These are phyloP conservation scores for Rhopalosiphum nymphaeae DNA, from an alignment of 2,888 invertebrate species.

Conservation along the genomic window DNA sequence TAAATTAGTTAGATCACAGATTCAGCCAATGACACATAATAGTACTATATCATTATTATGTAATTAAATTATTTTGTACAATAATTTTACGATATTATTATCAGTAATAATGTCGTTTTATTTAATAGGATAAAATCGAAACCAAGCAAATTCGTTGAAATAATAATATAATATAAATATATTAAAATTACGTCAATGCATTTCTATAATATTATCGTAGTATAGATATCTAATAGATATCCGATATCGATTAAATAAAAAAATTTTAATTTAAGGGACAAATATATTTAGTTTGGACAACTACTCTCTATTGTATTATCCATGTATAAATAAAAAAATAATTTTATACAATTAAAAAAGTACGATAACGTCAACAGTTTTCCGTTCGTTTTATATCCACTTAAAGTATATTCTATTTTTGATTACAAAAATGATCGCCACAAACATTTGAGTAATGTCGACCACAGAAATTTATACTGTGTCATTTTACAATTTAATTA, in stretches of 20 bases:
- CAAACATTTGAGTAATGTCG: neutral
- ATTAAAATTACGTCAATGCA: neutral
- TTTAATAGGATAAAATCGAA: neutral
- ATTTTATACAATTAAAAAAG: neutral
- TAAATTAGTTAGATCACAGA: conserved; percentile 34
- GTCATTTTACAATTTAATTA: neutral
- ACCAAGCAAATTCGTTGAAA: neutral
- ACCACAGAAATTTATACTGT: neutral
- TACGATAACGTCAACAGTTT: neutral
- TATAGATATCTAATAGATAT: neutral
- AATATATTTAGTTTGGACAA: neutral
- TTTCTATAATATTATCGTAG: neutral
- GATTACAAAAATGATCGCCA: conserved; percentile 18
- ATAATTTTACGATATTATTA: neutral
- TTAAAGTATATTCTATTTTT: neutral
- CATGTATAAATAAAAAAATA: conserved; percentile 25
- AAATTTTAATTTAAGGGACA: neutral
- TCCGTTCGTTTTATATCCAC: neutral
- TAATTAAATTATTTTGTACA: conserved; percentile 8
- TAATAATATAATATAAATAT: neutral
- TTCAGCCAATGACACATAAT: conserved; percentile 6
- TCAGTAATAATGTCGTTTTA: neutral
- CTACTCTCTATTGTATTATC: neutral
- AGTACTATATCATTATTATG: neutral
- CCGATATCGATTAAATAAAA: neutral